These are phyloP conservation scores for Palythoa grandiflora DNA, from an alignment of 92 coral and sea anemone genomes.

Conservation along the genomic window DNA sequence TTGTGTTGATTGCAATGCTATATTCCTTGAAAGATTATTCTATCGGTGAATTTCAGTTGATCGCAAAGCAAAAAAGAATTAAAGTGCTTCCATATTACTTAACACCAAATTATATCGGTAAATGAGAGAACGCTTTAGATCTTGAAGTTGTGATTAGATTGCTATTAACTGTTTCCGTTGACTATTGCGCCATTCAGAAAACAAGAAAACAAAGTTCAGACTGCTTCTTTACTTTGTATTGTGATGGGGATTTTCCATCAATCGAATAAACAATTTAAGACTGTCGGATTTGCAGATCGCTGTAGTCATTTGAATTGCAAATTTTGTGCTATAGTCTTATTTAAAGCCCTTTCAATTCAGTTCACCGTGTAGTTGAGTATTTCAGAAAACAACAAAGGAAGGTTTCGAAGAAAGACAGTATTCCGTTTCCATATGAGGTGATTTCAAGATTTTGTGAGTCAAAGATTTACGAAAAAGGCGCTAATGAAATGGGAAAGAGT, in stretches of 20 bases:
- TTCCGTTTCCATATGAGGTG: not conserved
- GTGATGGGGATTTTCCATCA: slow-evolving; percentile 33
- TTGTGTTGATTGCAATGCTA: too few relatives aligned
- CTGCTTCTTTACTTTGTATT: slow-evolving; percentile 11
- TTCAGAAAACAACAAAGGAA: not conserved
- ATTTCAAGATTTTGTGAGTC: not conserved
- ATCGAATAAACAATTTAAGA: slow-evolving; percentile 23
- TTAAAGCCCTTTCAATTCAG: not conserved
- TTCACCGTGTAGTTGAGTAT: not conserved
- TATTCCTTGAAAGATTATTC: not conserved
- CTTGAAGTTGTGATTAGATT: slow-evolving; percentile 1
- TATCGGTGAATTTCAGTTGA: not conserved
- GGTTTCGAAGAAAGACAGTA: not conserved
- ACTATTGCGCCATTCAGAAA: not conserved
- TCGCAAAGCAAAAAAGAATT: not conserved
- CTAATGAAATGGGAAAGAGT: slow-evolving; percentile 27
- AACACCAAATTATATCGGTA: too few relatives aligned
- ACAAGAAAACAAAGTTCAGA: slow-evolving; percentile 3
- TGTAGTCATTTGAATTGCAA: slow-evolving; percentile 45
- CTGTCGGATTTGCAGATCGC: slow-evolving; percentile 12
- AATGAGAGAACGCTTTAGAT: not conserved
- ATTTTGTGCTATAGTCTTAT: slow-evolving; percentile 22
- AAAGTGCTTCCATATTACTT: not conserved
- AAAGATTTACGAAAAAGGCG: not conserved
- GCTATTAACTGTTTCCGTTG: not conserved